Evolutionary conservation across 2,888 invertebrate genomes (phyloP).

Genomic region (Pharmacophagus antenor): DNA sequence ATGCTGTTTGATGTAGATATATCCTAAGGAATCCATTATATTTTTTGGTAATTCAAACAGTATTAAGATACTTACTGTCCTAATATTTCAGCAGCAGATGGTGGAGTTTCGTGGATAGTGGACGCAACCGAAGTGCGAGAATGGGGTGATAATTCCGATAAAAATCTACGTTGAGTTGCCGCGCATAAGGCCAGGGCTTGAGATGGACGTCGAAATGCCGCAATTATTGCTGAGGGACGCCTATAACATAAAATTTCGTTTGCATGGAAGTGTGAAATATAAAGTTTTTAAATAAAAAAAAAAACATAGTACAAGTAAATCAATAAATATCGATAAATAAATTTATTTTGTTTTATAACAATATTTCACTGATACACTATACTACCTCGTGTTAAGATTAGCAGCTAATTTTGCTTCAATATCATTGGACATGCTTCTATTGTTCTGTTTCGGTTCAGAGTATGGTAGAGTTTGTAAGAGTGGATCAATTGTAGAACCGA

Average conservation of each 20-base stretch:
- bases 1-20: background rate
- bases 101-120: slow-evolving; percentile 59
- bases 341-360: no score
- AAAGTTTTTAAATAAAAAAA: no score
- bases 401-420: slow-evolving; percentile 65
- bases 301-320: no score
- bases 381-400: slow-evolving; percentile 71
- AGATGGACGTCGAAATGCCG: slow-evolving; percentile 82
- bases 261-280: background rate
- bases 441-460: slow-evolving; percentile 66
- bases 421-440: slow-evolving; percentile 69
- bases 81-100: slow-evolving; percentile 66
- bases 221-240: slow-evolving; percentile 83
- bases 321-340: no score
- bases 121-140: slow-evolving; percentile 68
- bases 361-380: no score
- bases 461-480: slow-evolving; percentile 50
- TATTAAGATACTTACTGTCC: slow-evolving; percentile 61
- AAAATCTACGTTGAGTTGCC: slow-evolving; percentile 71
- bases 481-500: slow-evolving; percentile 57
- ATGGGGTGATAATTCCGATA: slow-evolving; percentile 64
- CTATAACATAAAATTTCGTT: slow-evolving; percentile 44
- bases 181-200: slow-evolving; percentile 82
- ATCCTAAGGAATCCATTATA: background rate
- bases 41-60: background rate